Evolutionary conservation across 2,888 invertebrate genomes (phyloP).

Genomic region (Neoascia interrupta): DNA sequence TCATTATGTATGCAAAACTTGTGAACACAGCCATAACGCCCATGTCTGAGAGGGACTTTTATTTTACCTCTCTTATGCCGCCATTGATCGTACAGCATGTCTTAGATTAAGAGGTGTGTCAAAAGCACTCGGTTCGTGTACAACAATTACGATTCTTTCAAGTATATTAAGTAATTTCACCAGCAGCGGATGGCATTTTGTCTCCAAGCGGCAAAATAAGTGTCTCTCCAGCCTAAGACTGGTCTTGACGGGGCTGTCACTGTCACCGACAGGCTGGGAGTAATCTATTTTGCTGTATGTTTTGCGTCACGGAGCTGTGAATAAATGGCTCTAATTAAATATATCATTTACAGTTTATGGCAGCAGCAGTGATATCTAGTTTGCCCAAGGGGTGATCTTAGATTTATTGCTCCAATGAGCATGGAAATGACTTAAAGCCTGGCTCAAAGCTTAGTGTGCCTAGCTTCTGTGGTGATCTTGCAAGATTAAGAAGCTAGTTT

Average conservation of each 20-base stretch:
- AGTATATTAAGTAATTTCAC: slow-evolving; percentile 67
- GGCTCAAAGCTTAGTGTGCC: too few species aligned
- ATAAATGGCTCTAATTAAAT: slow-evolving; percentile 67
- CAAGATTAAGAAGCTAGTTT: slow-evolving; percentile 45
- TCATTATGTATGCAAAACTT: slow-evolving; percentile 62
- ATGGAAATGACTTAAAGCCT: slow-evolving; percentile 61
- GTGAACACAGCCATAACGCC: slow-evolving; percentile 57
- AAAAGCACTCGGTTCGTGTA: slow-evolving; percentile 13
- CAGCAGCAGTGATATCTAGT: slow-evolving; percentile 42
- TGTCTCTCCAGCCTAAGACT: slow-evolving; percentile 3
- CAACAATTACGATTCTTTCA: slow-evolving; percentile 54
- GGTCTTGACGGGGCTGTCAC: slow-evolving; percentile 25
- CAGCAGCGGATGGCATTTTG: slow-evolving; percentile 64
- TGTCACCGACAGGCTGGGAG: slow-evolving; percentile 30
- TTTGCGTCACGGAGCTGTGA: slow-evolving; percentile 59
- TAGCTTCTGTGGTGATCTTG: too few species aligned
- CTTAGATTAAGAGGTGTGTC: slow-evolving; percentile 45
- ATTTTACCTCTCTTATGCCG: slow-evolving; percentile 4
- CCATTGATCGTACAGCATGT: slow-evolving; percentile 16
- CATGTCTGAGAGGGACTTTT: slow-evolving; percentile 31
- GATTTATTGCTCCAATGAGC: slow-evolving; percentile 56
- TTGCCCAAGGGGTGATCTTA: slow-evolving; percentile 55
- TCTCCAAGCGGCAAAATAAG: too few species aligned
- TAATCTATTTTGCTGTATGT: slow-evolving; percentile 27
- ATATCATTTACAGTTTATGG: slow-evolving; percentile 57